A percentile compares a stretch with the other conserved stretches of the same genome.
These are phyloP conservation scores for Puffinus mauretanicus DNA, from an alignment of 2,113 vertebrate genomes.

Conservation along the genomic window DNA sequence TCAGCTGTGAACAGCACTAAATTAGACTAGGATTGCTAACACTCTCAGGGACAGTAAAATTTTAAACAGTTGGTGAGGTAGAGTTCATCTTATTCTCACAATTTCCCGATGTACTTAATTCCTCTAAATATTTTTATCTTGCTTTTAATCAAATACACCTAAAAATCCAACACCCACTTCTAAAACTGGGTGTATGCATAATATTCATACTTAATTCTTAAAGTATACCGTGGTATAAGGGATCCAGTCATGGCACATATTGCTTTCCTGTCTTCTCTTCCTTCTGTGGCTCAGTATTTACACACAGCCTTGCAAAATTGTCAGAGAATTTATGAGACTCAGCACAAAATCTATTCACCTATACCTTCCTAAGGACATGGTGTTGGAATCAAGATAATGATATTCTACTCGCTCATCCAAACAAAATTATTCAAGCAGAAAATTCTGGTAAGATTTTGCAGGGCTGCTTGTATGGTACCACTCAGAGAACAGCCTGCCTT, in stretches of 20 bases:
- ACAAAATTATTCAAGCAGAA: slow-evolving; percentile 42
- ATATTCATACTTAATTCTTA: background rate
- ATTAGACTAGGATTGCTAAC: background rate
- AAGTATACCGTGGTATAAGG: background rate
- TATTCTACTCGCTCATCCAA: slow-evolving; percentile 7
- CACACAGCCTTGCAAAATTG: slow-evolving; percentile 25
- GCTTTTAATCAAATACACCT: background rate
- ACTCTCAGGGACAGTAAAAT: background rate
- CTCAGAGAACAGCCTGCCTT: background rate
- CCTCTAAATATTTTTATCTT: background rate
- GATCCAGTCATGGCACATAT: background rate
- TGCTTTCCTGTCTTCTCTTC: background rate
- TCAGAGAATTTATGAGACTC: slow-evolving; percentile 44
- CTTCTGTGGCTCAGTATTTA: slow-evolving; percentile 35
- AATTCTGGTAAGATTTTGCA: background rate
- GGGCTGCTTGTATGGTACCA: background rate
- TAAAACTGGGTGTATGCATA: background rate
- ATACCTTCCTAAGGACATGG: background rate
- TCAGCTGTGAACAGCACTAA: background rate
- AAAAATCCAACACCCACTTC: background rate
- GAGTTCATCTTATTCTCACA: background rate
- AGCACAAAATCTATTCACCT: slow-evolving; percentile 44
- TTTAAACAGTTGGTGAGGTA: background rate
- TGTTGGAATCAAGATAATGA: slow-evolving; percentile 21
- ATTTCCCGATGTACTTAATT: background rate